A percentile compares a stretch with the other conserved stretches of the same genome.
Conservation (phyloP, 92 coral and sea anemone genomes). For the Isaurus tuberculatus region DNA sequence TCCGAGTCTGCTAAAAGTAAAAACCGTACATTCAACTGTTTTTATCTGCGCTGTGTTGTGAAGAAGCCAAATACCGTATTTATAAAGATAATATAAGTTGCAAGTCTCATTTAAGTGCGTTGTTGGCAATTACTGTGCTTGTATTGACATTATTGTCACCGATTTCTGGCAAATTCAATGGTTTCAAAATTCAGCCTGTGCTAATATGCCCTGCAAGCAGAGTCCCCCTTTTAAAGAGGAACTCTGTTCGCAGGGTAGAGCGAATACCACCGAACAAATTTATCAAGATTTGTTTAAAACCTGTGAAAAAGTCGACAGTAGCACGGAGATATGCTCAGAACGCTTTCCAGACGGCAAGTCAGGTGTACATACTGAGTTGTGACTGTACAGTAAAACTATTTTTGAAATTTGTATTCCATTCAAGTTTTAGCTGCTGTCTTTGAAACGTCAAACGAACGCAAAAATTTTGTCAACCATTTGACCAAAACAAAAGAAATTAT, state of each 20-base stretch:
- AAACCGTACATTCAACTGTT: neutral
- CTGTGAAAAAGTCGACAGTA: neutral
- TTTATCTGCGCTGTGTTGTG: conserved; percentile 2
- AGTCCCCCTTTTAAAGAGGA: too few relatives aligned
- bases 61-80: neutral
- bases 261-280: conserved; percentile 53
- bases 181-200: conserved; percentile 66
- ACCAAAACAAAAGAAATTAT: neutral
- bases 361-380: neutral
- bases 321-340: neutral
- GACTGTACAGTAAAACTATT: too few relatives aligned
- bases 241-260: too few relatives aligned
- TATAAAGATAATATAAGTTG: conserved; percentile 85
- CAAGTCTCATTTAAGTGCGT: conserved; percentile 65
- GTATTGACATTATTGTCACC: conserved; percentile 87
- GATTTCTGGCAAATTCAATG: conserved; percentile 89
- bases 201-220: too few relatives aligned
- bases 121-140: conserved; percentile 83
- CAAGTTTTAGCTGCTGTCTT: neutral
- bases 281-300: conserved; percentile 46
- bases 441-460: neutral
- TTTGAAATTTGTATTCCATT: too few relatives aligned
- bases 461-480: neutral
- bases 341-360: conserved; percentile 4
- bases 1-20: neutral